phyloP scores from a whole-genome alignment of 2,113 vertebrate genomes.

The Donacobius atricapilla region DNA sequence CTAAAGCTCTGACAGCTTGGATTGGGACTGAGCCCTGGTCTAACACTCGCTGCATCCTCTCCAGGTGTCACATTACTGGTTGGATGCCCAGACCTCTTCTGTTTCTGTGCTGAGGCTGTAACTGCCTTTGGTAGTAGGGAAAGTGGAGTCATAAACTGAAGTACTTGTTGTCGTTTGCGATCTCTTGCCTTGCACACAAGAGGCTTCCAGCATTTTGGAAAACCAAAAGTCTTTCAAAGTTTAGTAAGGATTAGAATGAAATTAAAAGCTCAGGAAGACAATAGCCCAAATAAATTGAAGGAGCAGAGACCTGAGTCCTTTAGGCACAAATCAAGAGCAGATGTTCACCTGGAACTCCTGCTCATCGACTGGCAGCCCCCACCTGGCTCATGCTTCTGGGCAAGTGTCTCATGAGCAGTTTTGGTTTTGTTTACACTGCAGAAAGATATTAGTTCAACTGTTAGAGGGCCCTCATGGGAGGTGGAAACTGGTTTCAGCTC shows the following conservation, averaged over 20 bases:
- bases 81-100: neutral
- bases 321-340: neutral
- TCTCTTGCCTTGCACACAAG: neutral
- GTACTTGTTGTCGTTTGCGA: neutral
- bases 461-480: neutral
- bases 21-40: neutral
- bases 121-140: neutral
- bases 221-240: neutral
- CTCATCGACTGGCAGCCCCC: rapidly evolving
- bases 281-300: neutral
- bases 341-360: neutral
- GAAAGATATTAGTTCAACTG: neutral
- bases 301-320: neutral
- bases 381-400: rapidly evolving
- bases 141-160: neutral
- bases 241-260: neutral
- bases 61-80: neutral
- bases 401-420: neutral
- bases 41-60: neutral
- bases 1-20: neutral
- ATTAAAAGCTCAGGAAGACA: neutral
- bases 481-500: neutral
- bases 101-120: neutral
- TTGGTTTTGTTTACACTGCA: neutral
- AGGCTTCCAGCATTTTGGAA: neutral